These are phyloP conservation scores for Triplophysa bombifrons DNA, from an alignment of 2,797 vertebrate species.

Conservation along the genomic window DNA sequence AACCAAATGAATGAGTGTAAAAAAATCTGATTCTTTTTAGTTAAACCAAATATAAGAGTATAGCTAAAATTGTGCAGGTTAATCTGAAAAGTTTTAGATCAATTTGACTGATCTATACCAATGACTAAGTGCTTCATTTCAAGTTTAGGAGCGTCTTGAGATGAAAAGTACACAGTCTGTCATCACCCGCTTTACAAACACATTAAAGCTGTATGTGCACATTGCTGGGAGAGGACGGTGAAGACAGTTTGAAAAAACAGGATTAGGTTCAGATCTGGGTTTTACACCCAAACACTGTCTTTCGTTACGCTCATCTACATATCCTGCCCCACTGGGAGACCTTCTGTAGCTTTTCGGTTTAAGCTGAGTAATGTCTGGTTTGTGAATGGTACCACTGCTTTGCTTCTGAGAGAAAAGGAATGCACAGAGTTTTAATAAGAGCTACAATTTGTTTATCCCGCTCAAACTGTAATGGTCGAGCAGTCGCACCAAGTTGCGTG, in stretches of 20 bases:
- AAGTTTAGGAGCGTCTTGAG: constrained; percentile 18
- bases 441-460: neutral
- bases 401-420: constrained; percentile 5
- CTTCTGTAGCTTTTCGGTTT: neutral
- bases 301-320: neutral
- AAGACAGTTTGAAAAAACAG: neutral
- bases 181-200: constrained; percentile 33
- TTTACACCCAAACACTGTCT: neutral
- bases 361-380: constrained; percentile 11
- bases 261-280: constrained; percentile 5
- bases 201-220: constrained; percentile 9
- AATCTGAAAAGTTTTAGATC: neutral
- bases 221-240: neutral
- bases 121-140: constrained; percentile 5
- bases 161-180: constrained; percentile 5
- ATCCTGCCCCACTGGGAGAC: neutral
- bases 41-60: neutral
- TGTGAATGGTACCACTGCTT: neutral
- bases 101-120: constrained; percentile 15
- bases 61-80: neutral
- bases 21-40: neutral
- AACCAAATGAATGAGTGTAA: neutral
- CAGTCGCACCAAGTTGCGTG: constrained; percentile 26
- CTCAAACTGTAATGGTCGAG: constrained; percentile 24
- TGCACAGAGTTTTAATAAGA: constrained; percentile 21